Evolutionary conservation across 2,888 invertebrate species (phyloP).

Genomic region (Hypselothyrea guttata): DNA sequence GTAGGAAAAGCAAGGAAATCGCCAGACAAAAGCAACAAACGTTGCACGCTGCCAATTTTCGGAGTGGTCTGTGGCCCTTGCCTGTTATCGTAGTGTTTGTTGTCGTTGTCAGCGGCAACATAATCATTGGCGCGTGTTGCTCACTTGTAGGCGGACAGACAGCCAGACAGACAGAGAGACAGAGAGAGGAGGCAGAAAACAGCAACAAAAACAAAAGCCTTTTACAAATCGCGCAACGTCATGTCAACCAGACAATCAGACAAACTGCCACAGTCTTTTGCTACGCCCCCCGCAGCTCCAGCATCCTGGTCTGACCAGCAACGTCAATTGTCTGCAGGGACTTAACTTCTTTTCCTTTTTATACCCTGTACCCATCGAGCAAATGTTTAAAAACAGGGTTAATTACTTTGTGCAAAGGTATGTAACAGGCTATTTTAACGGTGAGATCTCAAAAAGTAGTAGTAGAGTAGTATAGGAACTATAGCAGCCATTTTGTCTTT

Average conservation of each 20-base stretch:
- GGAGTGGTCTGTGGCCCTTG: slow-evolving; percentile 53
- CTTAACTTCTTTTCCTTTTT: slow-evolving; percentile 60
- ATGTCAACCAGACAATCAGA: slow-evolving; percentile 75
- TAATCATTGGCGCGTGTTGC: slow-evolving; percentile 76
- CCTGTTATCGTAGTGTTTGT: slow-evolving; percentile 1
- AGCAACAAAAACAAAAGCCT: slow-evolving; percentile 54
- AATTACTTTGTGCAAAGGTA: too few relatives aligned
- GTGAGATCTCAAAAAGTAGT: too few relatives aligned
- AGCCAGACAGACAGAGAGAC: slow-evolving; percentile 21
- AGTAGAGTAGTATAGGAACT: too few relatives aligned
- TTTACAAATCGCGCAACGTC: slow-evolving; percentile 71
- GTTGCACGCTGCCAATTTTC: slow-evolving; percentile 41
- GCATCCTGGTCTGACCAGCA: slow-evolving; percentile 16
- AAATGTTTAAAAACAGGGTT: too few relatives aligned
- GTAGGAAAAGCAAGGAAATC: neutral
- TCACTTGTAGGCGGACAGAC: slow-evolving; percentile 62
- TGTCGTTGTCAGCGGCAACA: slow-evolving; percentile 66
- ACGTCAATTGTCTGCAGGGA: slow-evolving; percentile 67
- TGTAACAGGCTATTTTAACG: too few relatives aligned
- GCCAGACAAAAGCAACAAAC: too few relatives aligned
- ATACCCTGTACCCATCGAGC: too few relatives aligned
- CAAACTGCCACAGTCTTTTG: slow-evolving; percentile 53
- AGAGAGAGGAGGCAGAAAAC: slow-evolving; percentile 12
- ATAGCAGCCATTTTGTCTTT: too few relatives aligned
- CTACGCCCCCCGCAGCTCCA: neutral